Percentiles rank a stretch among this genome's conserved stretches.
Evolutionary conservation across 2,888 invertebrate genomes (phyloP).

Genomic region (Drosophila pseudotakahashii): DNA sequence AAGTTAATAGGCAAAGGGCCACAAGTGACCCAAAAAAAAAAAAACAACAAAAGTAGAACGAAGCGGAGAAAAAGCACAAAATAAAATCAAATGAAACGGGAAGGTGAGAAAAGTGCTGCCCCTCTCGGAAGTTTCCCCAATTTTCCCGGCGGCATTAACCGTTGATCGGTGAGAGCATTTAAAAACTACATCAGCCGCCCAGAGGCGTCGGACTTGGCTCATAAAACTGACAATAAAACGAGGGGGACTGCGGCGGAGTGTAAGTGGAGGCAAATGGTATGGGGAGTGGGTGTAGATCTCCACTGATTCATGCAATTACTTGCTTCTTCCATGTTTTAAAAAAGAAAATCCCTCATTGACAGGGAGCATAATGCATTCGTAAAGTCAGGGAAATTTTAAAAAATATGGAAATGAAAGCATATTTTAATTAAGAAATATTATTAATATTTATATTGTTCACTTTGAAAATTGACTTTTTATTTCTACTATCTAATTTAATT

Average conservation of each 20-base stretch:
- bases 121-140: slow-evolving; percentile 40
- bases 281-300: slow-evolving; percentile 8
- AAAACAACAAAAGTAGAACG: slow-evolving; percentile 19
- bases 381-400: not conserved
- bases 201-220: slow-evolving; percentile 26
- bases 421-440: not conserved
- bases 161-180: slow-evolving; percentile 41
- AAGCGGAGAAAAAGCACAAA: slow-evolving; percentile 30
- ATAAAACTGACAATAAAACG: slow-evolving; percentile 36
- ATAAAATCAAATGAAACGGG: slow-evolving; percentile 31
- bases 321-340: not conserved
- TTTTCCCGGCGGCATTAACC: slow-evolving; percentile 32
- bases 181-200: slow-evolving; percentile 30
- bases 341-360: slow-evolving; percentile 32
- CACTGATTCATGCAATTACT: slow-evolving; percentile 34
- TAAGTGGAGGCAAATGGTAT: not conserved
- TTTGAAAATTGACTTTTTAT: no score
- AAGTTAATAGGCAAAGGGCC: slow-evolving; percentile 68
- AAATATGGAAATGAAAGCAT: not conserved
- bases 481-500: not conserved
- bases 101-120: slow-evolving; percentile 44
- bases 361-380: slow-evolving; percentile 3
- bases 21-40: slow-evolving; percentile 69
- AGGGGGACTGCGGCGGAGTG: not conserved
- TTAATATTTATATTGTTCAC: not conserved